Evolutionary conservation across 1,140 invertebrate species (phyloP).

Genomic region (Caenorhabditis tropicalis): DNA sequence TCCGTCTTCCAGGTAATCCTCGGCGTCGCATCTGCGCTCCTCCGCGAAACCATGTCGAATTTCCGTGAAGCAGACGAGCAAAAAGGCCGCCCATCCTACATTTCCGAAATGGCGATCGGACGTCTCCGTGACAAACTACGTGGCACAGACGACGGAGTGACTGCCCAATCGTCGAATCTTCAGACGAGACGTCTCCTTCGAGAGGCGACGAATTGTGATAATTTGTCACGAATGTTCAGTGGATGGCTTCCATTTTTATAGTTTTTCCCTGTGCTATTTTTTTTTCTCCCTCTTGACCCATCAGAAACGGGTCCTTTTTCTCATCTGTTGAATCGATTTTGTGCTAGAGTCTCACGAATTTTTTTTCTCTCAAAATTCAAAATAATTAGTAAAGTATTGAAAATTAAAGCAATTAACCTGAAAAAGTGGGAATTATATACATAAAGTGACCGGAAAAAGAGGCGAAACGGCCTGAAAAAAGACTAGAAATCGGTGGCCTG

Average conservation of each 20-base stretch:
- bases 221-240: constrained; percentile 25
- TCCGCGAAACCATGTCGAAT: constrained; percentile 1
- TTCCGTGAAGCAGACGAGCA: neutral
- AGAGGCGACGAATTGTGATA: neutral
- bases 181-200: neutral
- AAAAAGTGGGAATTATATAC: too few species aligned
- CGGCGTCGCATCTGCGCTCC: neutral
- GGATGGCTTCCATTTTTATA: constrained; percentile 17
- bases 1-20: neutral
- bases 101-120: constrained; percentile 25
- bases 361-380: too few species aligned
- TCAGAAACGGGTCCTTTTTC: too few species aligned
- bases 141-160: neutral
- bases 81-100: neutral
- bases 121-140: neutral
- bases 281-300: too few species aligned
- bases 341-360: too few species aligned
- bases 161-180: neutral
- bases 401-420: too few species aligned
- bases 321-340: too few species aligned
- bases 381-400: too few species aligned
- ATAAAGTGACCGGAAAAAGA: neutral
- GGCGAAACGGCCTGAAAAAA: too few species aligned
- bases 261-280: neutral
- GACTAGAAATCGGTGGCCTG: constrained; percentile 14